These are phyloP conservation scores for Pissodes strobi DNA, from an alignment of 1,140 invertebrate genomes.

Conservation along the genomic window DNA sequence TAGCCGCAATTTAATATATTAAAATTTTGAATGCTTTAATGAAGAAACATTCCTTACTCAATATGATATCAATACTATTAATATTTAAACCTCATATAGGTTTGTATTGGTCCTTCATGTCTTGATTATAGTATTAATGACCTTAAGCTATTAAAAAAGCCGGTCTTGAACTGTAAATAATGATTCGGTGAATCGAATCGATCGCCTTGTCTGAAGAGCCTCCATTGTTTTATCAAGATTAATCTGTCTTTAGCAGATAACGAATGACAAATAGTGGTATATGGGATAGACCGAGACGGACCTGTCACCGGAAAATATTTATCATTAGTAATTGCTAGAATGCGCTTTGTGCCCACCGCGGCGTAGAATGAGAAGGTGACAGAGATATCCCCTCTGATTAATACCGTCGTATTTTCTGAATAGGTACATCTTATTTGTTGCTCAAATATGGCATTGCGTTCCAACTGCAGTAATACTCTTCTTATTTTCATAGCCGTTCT, in stretches of 20 bases:
- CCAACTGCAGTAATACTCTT: no score
- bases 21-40: no score
- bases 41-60: no score
- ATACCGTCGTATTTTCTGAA: conserved; percentile 11
- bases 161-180: background rate
- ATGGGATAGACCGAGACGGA: conserved; percentile 3
- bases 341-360: conserved; percentile 17
- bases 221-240: conserved; percentile 38
- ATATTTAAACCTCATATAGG: no score
- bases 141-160: no score
- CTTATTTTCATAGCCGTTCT: no score
- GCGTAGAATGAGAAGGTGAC: conserved; percentile 12
- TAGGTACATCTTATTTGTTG: no score
- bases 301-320: conserved; percentile 26
- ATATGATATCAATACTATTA: no score
- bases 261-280: conserved; percentile 32
- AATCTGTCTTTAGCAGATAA: conserved; percentile 40
- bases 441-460: no score
- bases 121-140: no score
- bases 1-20: no score
- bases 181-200: conserved; percentile 5
- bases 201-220: conserved; percentile 9
- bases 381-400: conserved; percentile 29
- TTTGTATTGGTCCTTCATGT: no score
- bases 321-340: conserved; percentile 32